Evolutionary conservation across 2,888 invertebrate genomes (phyloP).

Genomic region (Reticulitermes lucifugus): DNA sequence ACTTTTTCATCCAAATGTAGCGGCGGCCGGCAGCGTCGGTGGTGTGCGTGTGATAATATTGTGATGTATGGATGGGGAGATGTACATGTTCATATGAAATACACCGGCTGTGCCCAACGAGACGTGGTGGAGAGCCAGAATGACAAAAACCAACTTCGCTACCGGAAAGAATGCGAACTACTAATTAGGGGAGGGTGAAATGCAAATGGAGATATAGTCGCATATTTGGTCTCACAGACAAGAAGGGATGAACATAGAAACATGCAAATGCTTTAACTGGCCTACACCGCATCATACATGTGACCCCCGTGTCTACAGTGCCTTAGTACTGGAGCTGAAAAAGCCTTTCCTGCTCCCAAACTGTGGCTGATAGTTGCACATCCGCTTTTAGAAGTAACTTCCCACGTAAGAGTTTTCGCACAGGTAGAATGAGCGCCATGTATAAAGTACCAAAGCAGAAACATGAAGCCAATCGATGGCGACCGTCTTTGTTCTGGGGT

Average conservation of each 20-base stretch:
- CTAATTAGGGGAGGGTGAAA: slow-evolving; percentile 10
- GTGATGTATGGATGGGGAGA: slow-evolving; percentile 11
- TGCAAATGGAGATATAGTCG: slow-evolving; percentile 4
- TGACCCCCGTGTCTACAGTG: too few relatives aligned
- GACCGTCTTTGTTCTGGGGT: too few relatives aligned
- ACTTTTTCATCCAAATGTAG: not conserved
- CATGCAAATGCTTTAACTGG: not conserved
- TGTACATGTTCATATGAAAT: not conserved
- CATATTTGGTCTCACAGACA: not conserved
- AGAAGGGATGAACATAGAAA: not conserved
- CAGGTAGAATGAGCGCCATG: too few relatives aligned
- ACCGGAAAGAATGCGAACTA: slow-evolving; percentile 5
- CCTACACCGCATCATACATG: too few relatives aligned
- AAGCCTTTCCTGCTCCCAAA: too few relatives aligned
- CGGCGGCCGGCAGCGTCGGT: not conserved
- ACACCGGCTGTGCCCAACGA: not conserved
- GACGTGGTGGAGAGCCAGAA: not conserved
- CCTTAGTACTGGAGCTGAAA: too few relatives aligned
- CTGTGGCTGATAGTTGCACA: too few relatives aligned
- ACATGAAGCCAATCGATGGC: too few relatives aligned
- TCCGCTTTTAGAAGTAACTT: too few relatives aligned
- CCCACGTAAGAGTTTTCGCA: too few relatives aligned
- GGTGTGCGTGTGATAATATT: slow-evolving; percentile 19
- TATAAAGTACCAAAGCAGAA: too few relatives aligned
- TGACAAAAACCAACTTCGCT: not conserved